Conservation (phyloP, 2,113 vertebrate genomes). For the Prinia subflava region DNA sequence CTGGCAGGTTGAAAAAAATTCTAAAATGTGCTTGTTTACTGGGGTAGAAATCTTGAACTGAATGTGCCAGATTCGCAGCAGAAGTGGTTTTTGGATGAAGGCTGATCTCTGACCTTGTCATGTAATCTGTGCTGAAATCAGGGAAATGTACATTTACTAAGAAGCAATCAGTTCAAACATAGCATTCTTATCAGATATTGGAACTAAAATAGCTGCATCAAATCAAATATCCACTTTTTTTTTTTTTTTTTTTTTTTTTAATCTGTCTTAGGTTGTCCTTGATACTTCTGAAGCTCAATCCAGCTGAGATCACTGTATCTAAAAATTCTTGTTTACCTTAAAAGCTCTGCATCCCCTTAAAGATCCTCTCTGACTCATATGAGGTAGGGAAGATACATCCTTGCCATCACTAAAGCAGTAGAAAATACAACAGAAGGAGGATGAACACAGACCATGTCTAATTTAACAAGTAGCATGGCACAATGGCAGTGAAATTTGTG, state of each 20-base stretch:
- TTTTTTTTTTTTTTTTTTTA: conserved; percentile 19
- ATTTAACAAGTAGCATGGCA: not conserved
- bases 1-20: conserved; percentile 2
- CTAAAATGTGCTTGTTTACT: not conserved
- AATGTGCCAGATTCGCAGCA: not conserved
- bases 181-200: not conserved
- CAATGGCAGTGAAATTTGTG: not conserved
- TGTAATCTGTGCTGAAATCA: not conserved
- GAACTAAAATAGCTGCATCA: not conserved
- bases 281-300: not conserved
- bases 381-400: not conserved
- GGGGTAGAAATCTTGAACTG: not conserved
- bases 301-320: not conserved
- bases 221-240: not conserved
- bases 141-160: not conserved
- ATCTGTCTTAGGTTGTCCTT: not conserved
- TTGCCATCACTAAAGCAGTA: not conserved
- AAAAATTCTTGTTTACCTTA: not conserved
- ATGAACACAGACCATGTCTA: not conserved
- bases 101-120: not conserved
- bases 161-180: not conserved
- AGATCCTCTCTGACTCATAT: not conserved
- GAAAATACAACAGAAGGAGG: not conserved
- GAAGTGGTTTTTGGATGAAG: not conserved
- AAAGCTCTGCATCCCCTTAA: not conserved